A percentile compares a stretch with the other conserved stretches of the same genome.
Evolutionary conservation across 2,888 invertebrate genomes (phyloP).

Genomic region (Argyra leucocephala): DNA sequence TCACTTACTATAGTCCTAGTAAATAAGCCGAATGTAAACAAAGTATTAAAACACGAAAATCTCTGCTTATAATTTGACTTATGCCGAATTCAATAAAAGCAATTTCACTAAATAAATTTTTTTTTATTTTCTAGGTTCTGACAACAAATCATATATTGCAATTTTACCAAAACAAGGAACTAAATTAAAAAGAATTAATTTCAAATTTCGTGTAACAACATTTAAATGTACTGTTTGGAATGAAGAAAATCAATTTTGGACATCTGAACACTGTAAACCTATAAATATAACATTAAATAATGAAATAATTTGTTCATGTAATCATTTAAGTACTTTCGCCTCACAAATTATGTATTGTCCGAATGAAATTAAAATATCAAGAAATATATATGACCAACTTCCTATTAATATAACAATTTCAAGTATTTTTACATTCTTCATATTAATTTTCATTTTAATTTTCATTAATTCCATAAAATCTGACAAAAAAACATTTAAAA

Average conservation of each 20-base stretch:
- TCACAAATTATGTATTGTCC: neutral
- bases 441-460: constrained; percentile 10
- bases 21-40: no score
- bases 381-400: neutral
- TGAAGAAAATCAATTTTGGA: neutral
- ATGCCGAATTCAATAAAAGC: no score
- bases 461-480: neutral
- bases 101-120: neutral
- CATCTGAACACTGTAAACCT: neutral
- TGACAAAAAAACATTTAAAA: no score
- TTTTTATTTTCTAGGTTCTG: neutral
- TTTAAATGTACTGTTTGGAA: neutral
- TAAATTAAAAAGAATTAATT: constrained; percentile 5
- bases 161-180: constrained; percentile 7
- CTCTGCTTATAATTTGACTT: no score
- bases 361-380: neutral
- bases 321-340: neutral
- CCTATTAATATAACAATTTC: constrained; percentile 4
- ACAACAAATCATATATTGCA: neutral
- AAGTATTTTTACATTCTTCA: neutral
- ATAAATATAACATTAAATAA: neutral
- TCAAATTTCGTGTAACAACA: neutral
- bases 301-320: neutral
- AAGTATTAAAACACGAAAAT: no score
- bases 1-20: no score